A percentile compares a stretch with the other conserved stretches of the same genome.
phyloP scores from a whole-genome alignment of 2,888 invertebrate genomes.

The Scrobipalpa atriplicella region DNA sequence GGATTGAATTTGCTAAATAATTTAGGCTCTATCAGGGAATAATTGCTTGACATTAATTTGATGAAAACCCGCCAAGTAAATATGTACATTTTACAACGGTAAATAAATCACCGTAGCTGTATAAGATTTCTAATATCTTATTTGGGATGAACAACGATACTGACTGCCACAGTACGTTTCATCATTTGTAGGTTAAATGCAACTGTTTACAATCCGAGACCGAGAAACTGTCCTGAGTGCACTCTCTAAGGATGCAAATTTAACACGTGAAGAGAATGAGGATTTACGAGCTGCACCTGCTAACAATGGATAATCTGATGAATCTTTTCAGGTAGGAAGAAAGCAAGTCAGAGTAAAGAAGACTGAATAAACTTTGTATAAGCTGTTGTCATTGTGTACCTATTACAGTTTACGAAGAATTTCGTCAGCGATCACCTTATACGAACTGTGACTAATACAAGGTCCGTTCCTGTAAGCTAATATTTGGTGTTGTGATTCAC shows the following conservation, averaged over 20 bases:
- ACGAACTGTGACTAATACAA: slow-evolving; percentile 9
- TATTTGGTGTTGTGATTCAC: slow-evolving; percentile 16
- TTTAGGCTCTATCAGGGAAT: no score
- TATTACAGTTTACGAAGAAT: slow-evolving; percentile 2
- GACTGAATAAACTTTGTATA: neutral
- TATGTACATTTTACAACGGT: no score
- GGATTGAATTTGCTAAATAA: no score
- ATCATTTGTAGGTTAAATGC: neutral
- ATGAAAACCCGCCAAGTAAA: no score
- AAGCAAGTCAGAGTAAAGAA: neutral
- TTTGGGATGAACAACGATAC: no score
- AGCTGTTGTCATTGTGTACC: slow-evolving; percentile 1
- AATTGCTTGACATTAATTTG: no score
- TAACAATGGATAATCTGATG: neutral
- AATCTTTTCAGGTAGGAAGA: neutral
- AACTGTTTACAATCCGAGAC: neutral
- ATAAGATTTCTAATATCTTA: no score
- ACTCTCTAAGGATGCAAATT: slow-evolving; percentile 36
- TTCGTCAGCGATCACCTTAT: slow-evolving; percentile 8
- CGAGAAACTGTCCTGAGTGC: slow-evolving; percentile 36
- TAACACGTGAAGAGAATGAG: slow-evolving; percentile 12
- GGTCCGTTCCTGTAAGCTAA: slow-evolving; percentile 1
- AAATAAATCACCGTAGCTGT: no score
- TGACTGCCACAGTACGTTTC: neutral
- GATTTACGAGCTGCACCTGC: neutral